Evolutionary conservation across 2,888 invertebrate species (phyloP).

Genomic region (Dexiosoma caninum): DNA sequence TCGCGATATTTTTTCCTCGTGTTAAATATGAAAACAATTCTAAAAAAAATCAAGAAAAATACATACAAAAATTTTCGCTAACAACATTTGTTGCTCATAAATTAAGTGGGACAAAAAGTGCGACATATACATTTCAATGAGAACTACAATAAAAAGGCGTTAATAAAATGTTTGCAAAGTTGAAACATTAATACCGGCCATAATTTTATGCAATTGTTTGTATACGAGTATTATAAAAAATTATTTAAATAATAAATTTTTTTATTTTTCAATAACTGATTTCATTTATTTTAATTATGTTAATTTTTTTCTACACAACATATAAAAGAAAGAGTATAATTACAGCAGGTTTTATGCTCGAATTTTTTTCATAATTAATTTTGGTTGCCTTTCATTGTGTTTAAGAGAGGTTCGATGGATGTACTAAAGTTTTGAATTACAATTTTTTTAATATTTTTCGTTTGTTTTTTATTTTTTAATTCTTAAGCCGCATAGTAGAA

Average conservation of each 20-base stretch:
- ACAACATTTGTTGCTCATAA: slow-evolving; percentile 53
- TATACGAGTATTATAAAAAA: neutral
- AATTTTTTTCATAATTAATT: neutral
- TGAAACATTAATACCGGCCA: neutral
- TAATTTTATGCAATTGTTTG: no score
- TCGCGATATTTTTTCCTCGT: neutral
- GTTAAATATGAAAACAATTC: neutral
- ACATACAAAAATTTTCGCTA: slow-evolving; percentile 15
- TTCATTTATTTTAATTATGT: slow-evolving; percentile 10
- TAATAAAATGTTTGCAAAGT: slow-evolving; percentile 29
- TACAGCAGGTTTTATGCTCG: neutral
- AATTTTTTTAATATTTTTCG: neutral
- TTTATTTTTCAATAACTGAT: neutral
- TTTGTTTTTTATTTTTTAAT: neutral
- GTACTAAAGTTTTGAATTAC: neutral
- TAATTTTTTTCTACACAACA: slow-evolving; percentile 11
- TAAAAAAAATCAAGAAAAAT: no score
- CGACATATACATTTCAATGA: neutral
- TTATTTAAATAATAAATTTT: neutral
- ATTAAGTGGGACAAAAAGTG: slow-evolving; percentile 4
- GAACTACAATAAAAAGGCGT: slow-evolving; percentile 44
- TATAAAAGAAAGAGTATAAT: neutral
- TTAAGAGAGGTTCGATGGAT: neutral
- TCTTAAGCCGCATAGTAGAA: neutral
- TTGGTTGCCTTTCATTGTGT: neutral